Base-by-base conservation (phyloP, 2,888 invertebrate species). In the Formica aserva region DNA sequence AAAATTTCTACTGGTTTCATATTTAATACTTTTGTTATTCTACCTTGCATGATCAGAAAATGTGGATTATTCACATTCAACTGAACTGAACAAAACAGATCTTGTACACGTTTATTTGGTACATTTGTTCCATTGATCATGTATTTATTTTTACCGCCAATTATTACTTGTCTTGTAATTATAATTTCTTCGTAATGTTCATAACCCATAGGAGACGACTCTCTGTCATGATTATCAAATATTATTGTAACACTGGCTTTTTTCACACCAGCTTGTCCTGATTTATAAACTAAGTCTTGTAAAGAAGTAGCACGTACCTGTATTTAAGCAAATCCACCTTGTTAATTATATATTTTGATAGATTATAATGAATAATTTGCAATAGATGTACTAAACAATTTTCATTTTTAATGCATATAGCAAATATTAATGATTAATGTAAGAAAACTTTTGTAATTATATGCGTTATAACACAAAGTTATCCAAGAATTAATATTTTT, bases 11-110 rank as follows among this genome's bases (percentile, higher is more conserved):
- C 96, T 0, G 99, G 99, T 94, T 99, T 99, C 99, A 99, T 99
- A 94, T 99, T 99, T 38, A 99, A 95, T 2, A 99, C 99, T 96
- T 99, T 99, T 1, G 99, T 99, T 89, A 99, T 99, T 88, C 99
- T 96, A 0, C 99, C 99, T 96, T 99, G 99, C 99, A 99, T 99
- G 92, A 99, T 99, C 52, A 99, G 96, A 95, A 99, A 99, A 95
- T 99, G 99, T 0, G 99, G 99, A 95, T 99, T 99, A 95, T 99
- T 99, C 1, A 99, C 98, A 93, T 99, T 99, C 57, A 99, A 95
- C 94, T 99, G 99, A 8, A 99, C 97, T 0, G 99, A 98, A 92
- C 98, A 98, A 95, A 99, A 99, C 93, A 99, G 95, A 95, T 99
- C 99, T 60, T 97, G 97, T 0, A 99, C 98, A 90, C 98, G 96